Evolutionary conservation across 1,140 invertebrate genomes (phyloP).

Genomic region (Littorina saxatilis): DNA sequence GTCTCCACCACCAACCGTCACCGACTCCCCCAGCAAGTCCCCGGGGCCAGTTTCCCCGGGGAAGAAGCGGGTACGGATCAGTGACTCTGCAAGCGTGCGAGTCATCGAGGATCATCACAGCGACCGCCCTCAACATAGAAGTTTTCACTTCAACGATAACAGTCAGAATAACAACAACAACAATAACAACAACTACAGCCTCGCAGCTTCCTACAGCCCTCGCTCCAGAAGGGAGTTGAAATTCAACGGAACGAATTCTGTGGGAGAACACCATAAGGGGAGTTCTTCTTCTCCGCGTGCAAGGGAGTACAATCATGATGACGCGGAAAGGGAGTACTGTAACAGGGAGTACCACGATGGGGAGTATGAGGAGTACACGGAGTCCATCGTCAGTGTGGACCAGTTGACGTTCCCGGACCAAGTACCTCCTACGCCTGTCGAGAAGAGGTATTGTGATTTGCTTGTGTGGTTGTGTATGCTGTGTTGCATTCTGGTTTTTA

Average conservation of each 20-base stretch:
- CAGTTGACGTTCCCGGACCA: background rate
- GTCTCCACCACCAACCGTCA: background rate
- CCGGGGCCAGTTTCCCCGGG: conserved; percentile 19
- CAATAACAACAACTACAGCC: background rate
- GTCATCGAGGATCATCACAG: conserved; percentile 15
- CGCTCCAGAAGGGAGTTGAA: background rate
- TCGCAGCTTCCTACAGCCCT: background rate
- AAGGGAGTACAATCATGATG: background rate
- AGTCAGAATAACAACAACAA: background rate
- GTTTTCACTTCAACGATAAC: background rate
- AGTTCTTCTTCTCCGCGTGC: background rate
- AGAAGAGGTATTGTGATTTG: conserved; percentile 1
- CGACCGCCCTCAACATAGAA: background rate
- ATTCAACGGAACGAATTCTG: background rate
- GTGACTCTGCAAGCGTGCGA: conserved; percentile 27
- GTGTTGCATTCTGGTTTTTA: background rate
- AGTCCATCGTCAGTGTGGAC: background rate
- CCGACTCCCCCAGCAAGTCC: background rate
- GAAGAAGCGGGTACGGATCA: conserved; percentile 38
- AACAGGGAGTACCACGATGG: background rate
- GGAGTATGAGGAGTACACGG: conserved; percentile 18
- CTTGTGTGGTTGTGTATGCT: background rate
- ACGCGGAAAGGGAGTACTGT: background rate
- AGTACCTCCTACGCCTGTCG: background rate
- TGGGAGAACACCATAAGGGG: background rate